Evolutionary conservation across 2,113 vertebrate genomes (phyloP).

Genomic region (Sinocyclocheilus anshuiensis): DNA sequence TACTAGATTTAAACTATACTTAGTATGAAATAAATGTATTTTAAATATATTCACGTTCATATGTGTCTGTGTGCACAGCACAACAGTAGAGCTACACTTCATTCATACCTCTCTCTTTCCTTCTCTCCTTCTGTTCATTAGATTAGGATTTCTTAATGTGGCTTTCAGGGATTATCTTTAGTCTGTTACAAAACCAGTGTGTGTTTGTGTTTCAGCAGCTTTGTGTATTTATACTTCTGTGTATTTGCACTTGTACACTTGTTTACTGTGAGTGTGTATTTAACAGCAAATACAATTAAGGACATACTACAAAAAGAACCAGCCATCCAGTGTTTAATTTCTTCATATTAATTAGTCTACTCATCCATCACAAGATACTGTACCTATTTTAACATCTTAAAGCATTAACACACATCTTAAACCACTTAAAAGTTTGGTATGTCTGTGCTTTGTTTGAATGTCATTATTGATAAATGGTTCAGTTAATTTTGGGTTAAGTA

Average conservation of each 20-base stretch:
- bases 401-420: background rate
- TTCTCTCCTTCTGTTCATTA: background rate
- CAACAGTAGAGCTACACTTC: background rate
- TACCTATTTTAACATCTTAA: background rate
- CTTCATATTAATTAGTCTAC: background rate
- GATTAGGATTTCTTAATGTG: slow-evolving; percentile 25
- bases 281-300: background rate
- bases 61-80: background rate
- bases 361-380: background rate
- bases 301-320: background rate
- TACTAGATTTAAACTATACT: no score
- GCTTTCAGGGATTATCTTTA: slow-evolving; percentile 27
- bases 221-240: background rate
- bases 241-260: background rate
- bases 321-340: background rate
- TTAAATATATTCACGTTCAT: no score
- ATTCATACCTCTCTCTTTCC: background rate
- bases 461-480: background rate
- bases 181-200: slow-evolving; percentile 20
- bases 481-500: background rate
- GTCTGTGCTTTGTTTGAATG: background rate
- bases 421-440: background rate
- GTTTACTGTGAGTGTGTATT: slow-evolving; percentile 7
- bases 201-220: slow-evolving; percentile 11
- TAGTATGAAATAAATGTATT: no score